Percentiles rank a stretch among this genome's conserved stretches.
Conservation (phyloP, 2,797 vertebrate species). For the Lophius americanus region DNA sequence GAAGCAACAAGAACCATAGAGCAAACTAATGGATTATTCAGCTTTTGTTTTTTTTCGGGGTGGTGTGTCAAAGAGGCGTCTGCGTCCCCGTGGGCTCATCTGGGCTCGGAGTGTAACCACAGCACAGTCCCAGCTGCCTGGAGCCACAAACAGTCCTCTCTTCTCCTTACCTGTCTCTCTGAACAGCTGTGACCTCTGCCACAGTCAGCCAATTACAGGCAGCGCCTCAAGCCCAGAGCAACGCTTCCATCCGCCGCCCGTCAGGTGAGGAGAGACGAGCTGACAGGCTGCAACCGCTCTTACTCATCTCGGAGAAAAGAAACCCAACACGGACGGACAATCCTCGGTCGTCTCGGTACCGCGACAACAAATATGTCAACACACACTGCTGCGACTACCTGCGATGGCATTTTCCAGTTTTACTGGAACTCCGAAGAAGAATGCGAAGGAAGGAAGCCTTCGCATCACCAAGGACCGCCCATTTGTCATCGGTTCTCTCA, state of each 20-base stretch:
- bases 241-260: conserved; percentile 21
- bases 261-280: conserved; percentile 2
- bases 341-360: conserved; percentile 1
- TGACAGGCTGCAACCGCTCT: conserved; percentile 33
- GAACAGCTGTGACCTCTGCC: conserved; percentile 63
- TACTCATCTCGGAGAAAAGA: conserved; percentile 28
- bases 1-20: conserved; percentile 23
- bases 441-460: not conserved
- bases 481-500: not conserved
- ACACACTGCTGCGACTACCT: not conserved
- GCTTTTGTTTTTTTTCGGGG: conserved; percentile 42
- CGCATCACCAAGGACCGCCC: not conserved
- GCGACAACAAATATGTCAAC: not conserved
- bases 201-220: conserved; percentile 62
- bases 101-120: conserved; percentile 30
- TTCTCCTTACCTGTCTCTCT: conserved; percentile 46
- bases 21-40: conserved; percentile 36
- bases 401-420: conserved; percentile 4
- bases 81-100: conserved; percentile 34
- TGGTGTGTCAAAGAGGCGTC: conserved; percentile 34
- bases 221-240: conserved; percentile 26
- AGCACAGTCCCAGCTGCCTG: conserved; percentile 51
- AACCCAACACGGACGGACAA: conserved; percentile 7
- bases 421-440: not conserved
- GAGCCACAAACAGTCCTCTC: conserved; percentile 24